Evolutionary conservation across 2,113 vertebrate genomes (phyloP).

Genomic region (Mustelus asterias): DNA sequence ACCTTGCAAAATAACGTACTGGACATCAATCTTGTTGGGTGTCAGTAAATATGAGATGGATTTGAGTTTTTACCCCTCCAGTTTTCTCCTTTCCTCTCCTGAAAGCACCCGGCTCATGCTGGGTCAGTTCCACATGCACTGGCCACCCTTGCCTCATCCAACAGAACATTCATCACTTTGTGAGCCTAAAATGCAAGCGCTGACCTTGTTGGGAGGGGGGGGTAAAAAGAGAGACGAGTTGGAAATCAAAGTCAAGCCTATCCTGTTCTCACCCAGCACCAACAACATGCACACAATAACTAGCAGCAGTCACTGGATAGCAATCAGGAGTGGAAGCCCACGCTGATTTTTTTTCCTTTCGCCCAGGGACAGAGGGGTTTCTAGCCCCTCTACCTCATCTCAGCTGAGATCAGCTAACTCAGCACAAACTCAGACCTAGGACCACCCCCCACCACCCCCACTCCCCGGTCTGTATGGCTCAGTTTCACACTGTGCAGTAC

Average conservation of each 20-base stretch:
- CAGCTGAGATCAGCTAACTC: conserved; percentile 19
- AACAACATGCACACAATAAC: neutral
- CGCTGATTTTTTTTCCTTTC: neutral
- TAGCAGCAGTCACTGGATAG: neutral
- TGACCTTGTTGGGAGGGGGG: neutral
- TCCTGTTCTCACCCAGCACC: neutral
- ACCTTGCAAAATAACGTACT: neutral
- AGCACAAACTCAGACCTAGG: neutral
- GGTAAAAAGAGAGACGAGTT: neutral
- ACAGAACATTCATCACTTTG: neutral
- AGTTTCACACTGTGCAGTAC: conserved; percentile 25
- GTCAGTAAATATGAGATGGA: conserved; percentile 17
- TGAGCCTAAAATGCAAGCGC: neutral
- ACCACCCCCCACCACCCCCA: too few relatives aligned
- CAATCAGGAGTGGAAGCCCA: conserved; percentile 11
- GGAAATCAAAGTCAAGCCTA: neutral
- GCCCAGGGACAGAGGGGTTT: neutral
- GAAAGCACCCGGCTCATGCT: neutral
- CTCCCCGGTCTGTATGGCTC: neutral
- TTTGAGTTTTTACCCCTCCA: neutral
- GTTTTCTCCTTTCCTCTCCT: conserved; percentile 10
- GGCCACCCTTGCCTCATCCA: neutral
- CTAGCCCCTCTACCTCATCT: neutral
- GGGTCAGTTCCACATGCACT: conserved; percentile 7
- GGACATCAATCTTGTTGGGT: neutral